A percentile compares a stretch with the other conserved stretches of the same genome.
Evolutionary conservation across 2,888 invertebrate species (phyloP).

Genomic region (Lithophane socia): DNA sequence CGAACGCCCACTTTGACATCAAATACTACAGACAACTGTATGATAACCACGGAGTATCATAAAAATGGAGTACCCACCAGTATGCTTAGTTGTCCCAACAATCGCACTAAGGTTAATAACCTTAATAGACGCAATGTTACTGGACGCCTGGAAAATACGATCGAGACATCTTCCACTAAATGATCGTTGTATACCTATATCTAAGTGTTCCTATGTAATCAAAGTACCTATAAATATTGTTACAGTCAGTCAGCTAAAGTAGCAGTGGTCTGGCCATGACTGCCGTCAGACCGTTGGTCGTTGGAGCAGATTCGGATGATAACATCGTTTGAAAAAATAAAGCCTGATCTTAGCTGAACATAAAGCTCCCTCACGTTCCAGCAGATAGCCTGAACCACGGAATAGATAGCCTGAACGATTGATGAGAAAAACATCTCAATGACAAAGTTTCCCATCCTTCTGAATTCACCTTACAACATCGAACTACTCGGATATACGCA

Average conservation of each 20-base stretch:
- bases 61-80: slow-evolving; percentile 17
- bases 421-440: neutral
- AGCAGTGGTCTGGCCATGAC: neutral
- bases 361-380: neutral
- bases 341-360: neutral
- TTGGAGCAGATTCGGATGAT: neutral
- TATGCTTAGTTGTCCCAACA: neutral
- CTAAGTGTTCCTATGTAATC: neutral
- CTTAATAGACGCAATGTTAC: neutral
- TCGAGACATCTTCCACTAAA: neutral
- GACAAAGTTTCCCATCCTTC: neutral
- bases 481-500: slow-evolving; percentile 25
- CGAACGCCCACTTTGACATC: slow-evolving; percentile 42
- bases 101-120: neutral
- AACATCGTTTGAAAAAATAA: neutral
- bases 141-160: neutral
- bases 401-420: neutral
- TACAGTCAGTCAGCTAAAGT: neutral
- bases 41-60: neutral
- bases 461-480: slow-evolving; percentile 12
- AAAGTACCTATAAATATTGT: neutral
- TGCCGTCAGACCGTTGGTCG: neutral
- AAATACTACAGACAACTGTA: slow-evolving; percentile 6
- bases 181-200: neutral
- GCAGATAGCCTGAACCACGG: neutral